phyloP scores from a whole-genome alignment of 2,113 vertebrate species.

The Pangasianodon hypophthalmus region DNA sequence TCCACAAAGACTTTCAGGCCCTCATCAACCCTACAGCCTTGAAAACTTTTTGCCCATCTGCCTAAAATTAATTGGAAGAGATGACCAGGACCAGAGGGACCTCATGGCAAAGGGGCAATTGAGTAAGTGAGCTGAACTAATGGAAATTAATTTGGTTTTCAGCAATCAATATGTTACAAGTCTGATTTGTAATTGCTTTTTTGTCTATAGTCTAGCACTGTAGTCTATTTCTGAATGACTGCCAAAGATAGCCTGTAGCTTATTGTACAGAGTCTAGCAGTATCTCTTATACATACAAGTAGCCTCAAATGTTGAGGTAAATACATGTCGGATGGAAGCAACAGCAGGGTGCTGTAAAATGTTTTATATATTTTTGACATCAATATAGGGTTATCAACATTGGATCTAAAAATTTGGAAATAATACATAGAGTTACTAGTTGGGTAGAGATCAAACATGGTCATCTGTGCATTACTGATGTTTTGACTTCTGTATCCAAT shows the following conservation, averaged over 20 bases:
- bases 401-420: not conserved
- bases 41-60: constrained; percentile 1
- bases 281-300: not conserved
- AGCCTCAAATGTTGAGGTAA: not conserved
- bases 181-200: constrained; percentile 17
- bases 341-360: not conserved
- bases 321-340: not conserved
- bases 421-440: not conserved
- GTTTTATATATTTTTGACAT: not conserved
- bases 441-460: not conserved
- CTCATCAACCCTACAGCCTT: not conserved
- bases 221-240: not conserved
- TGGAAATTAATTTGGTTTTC: constrained; percentile 8
- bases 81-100: constrained; percentile 7
- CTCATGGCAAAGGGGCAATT: not conserved
- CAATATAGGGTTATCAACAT: not conserved
- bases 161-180: not conserved
- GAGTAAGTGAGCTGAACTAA: constrained; percentile 12
- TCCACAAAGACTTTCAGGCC: not conserved
- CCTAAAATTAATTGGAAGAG: constrained; percentile 6
- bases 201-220: not conserved
- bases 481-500: not conserved
- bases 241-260: not conserved
- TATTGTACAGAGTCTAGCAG: not conserved
- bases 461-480: not conserved